phyloP scores from a whole-genome alignment of 2,888 invertebrate species.

The Drosophila parthenogenetica region DNA sequence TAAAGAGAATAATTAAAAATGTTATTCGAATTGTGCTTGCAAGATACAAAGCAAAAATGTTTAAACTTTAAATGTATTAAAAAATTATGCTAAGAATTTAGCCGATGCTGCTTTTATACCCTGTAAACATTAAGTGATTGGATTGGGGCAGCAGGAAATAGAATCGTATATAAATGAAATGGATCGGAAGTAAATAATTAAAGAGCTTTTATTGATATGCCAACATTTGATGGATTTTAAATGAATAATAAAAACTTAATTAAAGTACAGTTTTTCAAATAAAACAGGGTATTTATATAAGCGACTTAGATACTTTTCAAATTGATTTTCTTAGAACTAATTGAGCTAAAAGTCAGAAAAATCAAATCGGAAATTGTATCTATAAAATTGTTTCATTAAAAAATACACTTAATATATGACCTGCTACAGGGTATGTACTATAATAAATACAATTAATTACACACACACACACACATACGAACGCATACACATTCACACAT shows the following conservation, averaged over 20 bases:
- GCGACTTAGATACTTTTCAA: neutral
- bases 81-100: conserved; percentile 22
- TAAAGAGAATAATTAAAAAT: conserved; percentile 59
- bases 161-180: too few relatives aligned
- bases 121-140: neutral
- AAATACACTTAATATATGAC: too few relatives aligned
- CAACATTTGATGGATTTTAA: neutral
- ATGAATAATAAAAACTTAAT: neutral
- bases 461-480: conserved; percentile 3
- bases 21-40: conserved; percentile 49
- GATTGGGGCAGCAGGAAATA: too few relatives aligned
- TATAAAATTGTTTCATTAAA: neutral
- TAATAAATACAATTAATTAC: conserved; percentile 70
- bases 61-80: conserved; percentile 23
- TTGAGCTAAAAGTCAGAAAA: neutral
- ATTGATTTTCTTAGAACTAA: neutral
- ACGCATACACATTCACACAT: neutral
- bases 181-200: too few relatives aligned
- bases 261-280: neutral
- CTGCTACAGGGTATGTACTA: conserved; percentile 22
- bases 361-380: neutral
- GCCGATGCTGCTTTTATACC: conserved; percentile 13
- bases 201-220: too few relatives aligned
- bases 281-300: neutral
- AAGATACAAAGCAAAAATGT: conserved; percentile 24